Conservation (phyloP, 2,888 invertebrate species). For the Cristatella mucedo region DNA sequence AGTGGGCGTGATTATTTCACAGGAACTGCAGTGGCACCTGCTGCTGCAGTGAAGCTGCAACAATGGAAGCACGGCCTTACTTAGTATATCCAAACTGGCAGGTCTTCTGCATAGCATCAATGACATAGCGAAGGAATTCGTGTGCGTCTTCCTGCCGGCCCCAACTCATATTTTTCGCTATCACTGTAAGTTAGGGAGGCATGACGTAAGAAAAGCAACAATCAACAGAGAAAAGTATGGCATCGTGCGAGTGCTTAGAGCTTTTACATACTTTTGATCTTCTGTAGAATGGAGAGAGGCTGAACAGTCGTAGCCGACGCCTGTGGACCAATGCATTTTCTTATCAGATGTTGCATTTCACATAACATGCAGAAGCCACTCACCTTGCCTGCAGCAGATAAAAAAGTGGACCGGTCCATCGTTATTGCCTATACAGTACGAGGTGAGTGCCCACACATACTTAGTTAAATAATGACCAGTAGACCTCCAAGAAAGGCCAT, state of each 20-base stretch:
- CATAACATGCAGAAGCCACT: slow-evolving; percentile 38
- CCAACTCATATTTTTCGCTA: slow-evolving; percentile 68
- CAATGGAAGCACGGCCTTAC: too few relatives aligned
- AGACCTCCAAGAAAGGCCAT: too few relatives aligned
- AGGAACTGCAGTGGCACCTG: too few relatives aligned
- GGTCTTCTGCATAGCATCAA: slow-evolving; percentile 85
- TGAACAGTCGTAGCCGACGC: slow-evolving; percentile 34
- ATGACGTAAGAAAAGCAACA: not conserved
- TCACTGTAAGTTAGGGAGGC: slow-evolving; percentile 42
- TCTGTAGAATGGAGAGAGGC: slow-evolving; percentile 61
- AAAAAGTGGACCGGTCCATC: slow-evolving; percentile 8
- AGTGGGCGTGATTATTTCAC: too few relatives aligned
- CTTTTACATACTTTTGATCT: slow-evolving; percentile 52
- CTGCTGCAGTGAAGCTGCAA: too few relatives aligned
- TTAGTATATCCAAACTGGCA: slow-evolving; percentile 45
- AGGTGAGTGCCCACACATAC: not conserved
- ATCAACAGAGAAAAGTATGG: not conserved
- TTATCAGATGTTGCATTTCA: slow-evolving; percentile 32
- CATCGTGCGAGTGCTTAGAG: slow-evolving; percentile 44
- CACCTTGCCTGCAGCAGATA: slow-evolving; percentile 20
- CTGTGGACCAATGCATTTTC: slow-evolving; percentile 23
- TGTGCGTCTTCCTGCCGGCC: slow-evolving; percentile 95
- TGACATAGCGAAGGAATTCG: slow-evolving; percentile 79
- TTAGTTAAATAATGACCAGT: too few relatives aligned
- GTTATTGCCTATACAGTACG: not conserved